phyloP scores from a whole-genome alignment of 2,797 vertebrate species.

The Myotis daubentonii region DNA sequence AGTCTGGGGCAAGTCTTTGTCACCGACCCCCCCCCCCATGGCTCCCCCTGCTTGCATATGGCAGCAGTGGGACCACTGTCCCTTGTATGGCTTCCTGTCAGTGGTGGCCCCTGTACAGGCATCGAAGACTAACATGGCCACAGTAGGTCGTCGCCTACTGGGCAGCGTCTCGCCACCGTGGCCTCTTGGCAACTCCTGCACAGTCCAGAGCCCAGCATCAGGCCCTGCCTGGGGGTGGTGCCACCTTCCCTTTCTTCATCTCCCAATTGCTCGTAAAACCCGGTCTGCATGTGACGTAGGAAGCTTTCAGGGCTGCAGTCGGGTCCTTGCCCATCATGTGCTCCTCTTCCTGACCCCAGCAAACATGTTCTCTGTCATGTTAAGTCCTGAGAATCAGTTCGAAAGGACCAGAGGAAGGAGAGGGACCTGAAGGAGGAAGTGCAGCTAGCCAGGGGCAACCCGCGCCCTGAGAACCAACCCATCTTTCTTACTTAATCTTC shows the following conservation, averaged over 20 bases:
- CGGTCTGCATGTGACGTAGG: background rate
- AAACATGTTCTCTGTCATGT: background rate
- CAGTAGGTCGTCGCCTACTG: background rate
- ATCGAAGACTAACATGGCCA: accelerated
- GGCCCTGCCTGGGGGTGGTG: background rate
- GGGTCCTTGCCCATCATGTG: background rate
- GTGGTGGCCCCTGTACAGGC: background rate
- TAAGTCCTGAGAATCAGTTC: background rate
- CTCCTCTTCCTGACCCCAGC: background rate
- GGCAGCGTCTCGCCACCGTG: background rate
- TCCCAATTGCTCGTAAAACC: background rate
- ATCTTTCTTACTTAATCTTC: background rate
- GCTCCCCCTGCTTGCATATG: background rate
- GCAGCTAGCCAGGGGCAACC: background rate
- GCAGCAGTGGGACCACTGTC: background rate
- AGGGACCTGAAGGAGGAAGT: background rate
- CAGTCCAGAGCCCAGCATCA: background rate
- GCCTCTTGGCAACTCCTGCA: background rate
- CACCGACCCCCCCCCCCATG: background rate
- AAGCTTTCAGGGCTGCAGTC: accelerated
- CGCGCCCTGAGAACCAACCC: background rate
- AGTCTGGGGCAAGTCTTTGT: background rate
- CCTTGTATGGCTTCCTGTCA: background rate
- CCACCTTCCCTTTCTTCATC: background rate
- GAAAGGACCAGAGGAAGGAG: accelerated